These are phyloP conservation scores for Platyrinchus mystaceus DNA, from an alignment of 2,797 vertebrate species.

Conservation along the genomic window DNA sequence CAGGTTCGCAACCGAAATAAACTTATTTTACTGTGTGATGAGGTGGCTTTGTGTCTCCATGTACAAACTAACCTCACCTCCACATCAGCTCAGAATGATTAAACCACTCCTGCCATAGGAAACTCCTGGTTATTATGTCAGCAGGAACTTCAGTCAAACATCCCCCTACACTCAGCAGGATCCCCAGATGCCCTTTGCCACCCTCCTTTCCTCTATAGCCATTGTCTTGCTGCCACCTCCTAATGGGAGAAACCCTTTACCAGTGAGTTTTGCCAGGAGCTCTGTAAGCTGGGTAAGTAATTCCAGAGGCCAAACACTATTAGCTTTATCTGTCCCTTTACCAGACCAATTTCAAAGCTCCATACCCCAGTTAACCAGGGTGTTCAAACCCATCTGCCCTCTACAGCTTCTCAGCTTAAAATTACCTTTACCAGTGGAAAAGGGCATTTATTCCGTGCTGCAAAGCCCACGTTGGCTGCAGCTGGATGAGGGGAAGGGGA, in stretches of 20 bases:
- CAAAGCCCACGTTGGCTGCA: not conserved
- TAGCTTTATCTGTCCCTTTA: not conserved
- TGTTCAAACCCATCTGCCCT: not conserved
- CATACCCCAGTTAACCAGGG: not conserved
- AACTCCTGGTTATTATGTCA: not conserved
- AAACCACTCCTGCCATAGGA: fast-evolving
- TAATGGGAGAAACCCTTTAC: not conserved
- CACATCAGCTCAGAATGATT: fast-evolving
- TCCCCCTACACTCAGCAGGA: not conserved
- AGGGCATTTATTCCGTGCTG: not conserved
- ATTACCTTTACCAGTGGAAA: not conserved
- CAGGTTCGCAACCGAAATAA: conserved; percentile 78
- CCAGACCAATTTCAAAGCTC: not conserved
- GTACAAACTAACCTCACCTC: not conserved
- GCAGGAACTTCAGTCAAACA: not conserved
- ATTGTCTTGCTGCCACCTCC: not conserved
- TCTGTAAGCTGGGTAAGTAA: not conserved
- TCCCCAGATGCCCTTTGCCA: not conserved
- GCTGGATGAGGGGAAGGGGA: not conserved
- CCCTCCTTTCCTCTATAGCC: not conserved
- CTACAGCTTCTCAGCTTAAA: not conserved
- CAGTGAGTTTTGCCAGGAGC: not conserved
- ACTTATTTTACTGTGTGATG: conserved; percentile 79
- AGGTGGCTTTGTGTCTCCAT: not conserved
- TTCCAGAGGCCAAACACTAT: not conserved